These are phyloP conservation scores for Tenebrio molitor DNA, from an alignment of 1,140 invertebrate species.

Conservation along the genomic window DNA sequence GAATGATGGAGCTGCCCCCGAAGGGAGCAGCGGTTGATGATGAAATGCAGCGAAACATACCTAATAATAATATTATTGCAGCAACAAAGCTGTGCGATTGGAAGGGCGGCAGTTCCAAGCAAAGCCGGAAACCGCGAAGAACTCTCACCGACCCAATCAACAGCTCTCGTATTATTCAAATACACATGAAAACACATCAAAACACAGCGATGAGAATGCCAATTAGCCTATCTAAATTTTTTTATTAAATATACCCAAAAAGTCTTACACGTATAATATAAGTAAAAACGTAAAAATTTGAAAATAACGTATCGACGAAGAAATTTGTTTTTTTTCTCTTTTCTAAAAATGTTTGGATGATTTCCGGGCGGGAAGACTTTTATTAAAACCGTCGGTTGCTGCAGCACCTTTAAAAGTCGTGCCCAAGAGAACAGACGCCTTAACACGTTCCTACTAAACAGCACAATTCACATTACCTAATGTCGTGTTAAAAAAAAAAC, in stretches of 20 bases:
- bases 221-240: slow-evolving; percentile 59
- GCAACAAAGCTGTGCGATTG: slow-evolving; percentile 47
- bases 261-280: slow-evolving; percentile 26
- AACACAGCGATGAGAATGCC: slow-evolving; percentile 57
- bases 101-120: slow-evolving; percentile 41
- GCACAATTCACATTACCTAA: slow-evolving; percentile 49
- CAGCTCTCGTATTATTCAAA: slow-evolving; percentile 44
- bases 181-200: slow-evolving; percentile 58
- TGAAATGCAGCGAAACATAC: slow-evolving; percentile 49
- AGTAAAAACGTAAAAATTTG: slow-evolving; percentile 24
- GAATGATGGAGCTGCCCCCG: slow-evolving; percentile 51
- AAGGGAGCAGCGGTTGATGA: slow-evolving; percentile 49
- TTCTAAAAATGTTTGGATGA: slow-evolving; percentile 56
- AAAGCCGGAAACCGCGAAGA: slow-evolving; percentile 24
- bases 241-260: slow-evolving; percentile 40
- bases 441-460: slow-evolving; percentile 38
- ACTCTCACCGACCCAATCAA: slow-evolving; percentile 23
- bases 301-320: neutral
- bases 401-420: slow-evolving; percentile 63
- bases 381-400: slow-evolving; percentile 60
- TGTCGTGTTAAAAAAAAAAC: slow-evolving; percentile 16
- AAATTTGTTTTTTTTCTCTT: slow-evolving; percentile 5
- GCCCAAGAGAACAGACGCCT: slow-evolving; percentile 58
- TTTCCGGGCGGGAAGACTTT: slow-evolving; percentile 66
- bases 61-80: slow-evolving; percentile 58